phyloP scores from a whole-genome alignment of 2,113 vertebrate species.

The Euleptes europaea region DNA sequence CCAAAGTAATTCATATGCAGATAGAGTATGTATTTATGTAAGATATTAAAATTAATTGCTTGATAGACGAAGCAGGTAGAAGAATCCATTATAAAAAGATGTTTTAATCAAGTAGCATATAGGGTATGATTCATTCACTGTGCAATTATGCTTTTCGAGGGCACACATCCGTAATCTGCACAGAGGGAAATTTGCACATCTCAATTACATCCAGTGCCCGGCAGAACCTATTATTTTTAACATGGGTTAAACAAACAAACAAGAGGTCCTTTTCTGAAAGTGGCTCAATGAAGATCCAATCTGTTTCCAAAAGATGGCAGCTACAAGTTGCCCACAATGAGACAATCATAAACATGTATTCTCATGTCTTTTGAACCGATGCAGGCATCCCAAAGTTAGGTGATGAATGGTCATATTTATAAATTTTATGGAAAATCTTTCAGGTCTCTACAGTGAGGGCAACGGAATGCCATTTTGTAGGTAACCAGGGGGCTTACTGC shows the following conservation, averaged over 20 bases:
- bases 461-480: background rate
- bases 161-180: slow-evolving; percentile 55
- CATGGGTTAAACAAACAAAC: slow-evolving; percentile 42
- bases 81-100: slow-evolving; percentile 50
- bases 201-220: slow-evolving; percentile 46
- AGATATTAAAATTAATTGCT: slow-evolving; percentile 64
- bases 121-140: slow-evolving; percentile 54
- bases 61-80: slow-evolving; percentile 56
- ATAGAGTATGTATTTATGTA: slow-evolving; percentile 56
- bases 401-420: background rate
- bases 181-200: slow-evolving; percentile 50
- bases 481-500: no score
- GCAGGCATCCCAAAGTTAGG: background rate
- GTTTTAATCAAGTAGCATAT: slow-evolving; percentile 53
- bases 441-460: background rate
- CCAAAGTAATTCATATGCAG: slow-evolving; percentile 46
- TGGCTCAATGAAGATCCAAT: slow-evolving; percentile 35
- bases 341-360: background rate
- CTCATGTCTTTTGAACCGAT: background rate
- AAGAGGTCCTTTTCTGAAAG: slow-evolving; percentile 17
- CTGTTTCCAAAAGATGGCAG: background rate
- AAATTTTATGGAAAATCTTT: background rate
- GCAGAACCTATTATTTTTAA: slow-evolving; percentile 29
- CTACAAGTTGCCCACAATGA: background rate
- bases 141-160: slow-evolving; percentile 37